Conservation (phyloP, 2,113 vertebrate genomes). For the Podiceps cristatus region DNA sequence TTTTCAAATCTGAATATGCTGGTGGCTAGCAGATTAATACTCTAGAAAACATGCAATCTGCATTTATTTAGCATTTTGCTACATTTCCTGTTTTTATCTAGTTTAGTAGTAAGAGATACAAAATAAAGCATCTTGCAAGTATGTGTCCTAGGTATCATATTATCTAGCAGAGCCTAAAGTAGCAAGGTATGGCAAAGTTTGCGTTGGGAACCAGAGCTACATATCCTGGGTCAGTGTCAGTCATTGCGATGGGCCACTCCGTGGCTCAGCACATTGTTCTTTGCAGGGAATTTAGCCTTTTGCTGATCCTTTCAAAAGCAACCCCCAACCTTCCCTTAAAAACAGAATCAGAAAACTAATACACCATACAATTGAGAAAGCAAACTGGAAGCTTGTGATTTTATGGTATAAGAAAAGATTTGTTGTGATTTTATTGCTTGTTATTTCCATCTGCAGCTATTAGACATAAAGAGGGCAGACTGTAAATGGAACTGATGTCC, state of each 20-base stretch:
- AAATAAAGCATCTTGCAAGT: neutral
- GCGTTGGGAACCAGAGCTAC: neutral
- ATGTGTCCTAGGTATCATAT: neutral
- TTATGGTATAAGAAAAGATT: slow-evolving; percentile 41
- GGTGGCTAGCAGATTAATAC: neutral
- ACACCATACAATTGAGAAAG: neutral
- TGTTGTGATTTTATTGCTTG: slow-evolving; percentile 17
- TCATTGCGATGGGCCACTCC: neutral
- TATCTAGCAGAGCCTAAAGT: neutral
- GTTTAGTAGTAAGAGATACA: neutral
- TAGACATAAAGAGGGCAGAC: neutral
- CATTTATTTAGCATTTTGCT: neutral
- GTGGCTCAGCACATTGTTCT: neutral
- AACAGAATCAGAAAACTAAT: slow-evolving; percentile 10
- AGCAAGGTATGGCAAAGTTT: neutral
- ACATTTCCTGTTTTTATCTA: neutral
- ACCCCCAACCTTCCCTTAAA: neutral
- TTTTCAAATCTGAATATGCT: neutral
- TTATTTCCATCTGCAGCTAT: neutral
- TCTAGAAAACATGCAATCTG: neutral
- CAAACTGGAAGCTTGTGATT: slow-evolving; percentile 3
- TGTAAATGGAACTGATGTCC: neutral
- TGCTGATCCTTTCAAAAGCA: slow-evolving; percentile 3
- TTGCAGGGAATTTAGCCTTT: neutral
- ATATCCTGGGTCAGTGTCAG: neutral